Evolutionary conservation across 2,113 vertebrate genomes (phyloP), one percentile per base, ranked within the genome.

Genomic region (Thomomys bottae): DNA sequence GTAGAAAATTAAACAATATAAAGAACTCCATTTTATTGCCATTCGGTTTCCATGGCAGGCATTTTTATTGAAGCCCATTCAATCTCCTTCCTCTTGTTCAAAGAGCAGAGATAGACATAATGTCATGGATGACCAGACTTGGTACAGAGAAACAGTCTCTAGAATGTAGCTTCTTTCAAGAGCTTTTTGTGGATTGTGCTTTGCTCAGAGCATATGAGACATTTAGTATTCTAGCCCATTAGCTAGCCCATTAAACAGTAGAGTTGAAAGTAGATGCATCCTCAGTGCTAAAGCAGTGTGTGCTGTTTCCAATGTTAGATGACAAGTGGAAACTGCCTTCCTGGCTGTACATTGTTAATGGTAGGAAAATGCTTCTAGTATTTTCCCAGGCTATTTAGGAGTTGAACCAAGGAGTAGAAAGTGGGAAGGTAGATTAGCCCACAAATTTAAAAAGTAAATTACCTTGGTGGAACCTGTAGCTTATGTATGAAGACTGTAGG

Each of bases 381-480:
- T 92, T 85, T 89, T 57, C 59, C 36, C 57, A 89, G 59, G n/a
- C 68, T 93, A 9, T 42, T 24, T 63, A 24, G 76, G 76, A 73
- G 77, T 63, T 66, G 81, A 88, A 38, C 66, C 26, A 32, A 57
- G 59, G 40, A 8, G 85, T 94, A 91, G 30, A 75, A 40, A 20
- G 68, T 61, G 59, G 42, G 88, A 89, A 90, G 32, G 45, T 75
- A 83, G 64, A 63, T 23, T 66, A 63, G 75, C 45, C n/a, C 40
- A 67, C 63, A 59, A 28, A n/a, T 92, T 82, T 36, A 61, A 72
- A 71, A 66, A 67, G 40, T 40, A 94, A 80, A n/a, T 77, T 81
- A 54, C 8, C 36, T 77, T 5, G 34, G 76, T 40, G 61, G 28
- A 88, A 34, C 21, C 21, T 83, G 14, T 54, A 54, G 49, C 49